Base-by-base conservation (phyloP, 2,797 vertebrate species). In the Anguilla pacifica region DNA sequence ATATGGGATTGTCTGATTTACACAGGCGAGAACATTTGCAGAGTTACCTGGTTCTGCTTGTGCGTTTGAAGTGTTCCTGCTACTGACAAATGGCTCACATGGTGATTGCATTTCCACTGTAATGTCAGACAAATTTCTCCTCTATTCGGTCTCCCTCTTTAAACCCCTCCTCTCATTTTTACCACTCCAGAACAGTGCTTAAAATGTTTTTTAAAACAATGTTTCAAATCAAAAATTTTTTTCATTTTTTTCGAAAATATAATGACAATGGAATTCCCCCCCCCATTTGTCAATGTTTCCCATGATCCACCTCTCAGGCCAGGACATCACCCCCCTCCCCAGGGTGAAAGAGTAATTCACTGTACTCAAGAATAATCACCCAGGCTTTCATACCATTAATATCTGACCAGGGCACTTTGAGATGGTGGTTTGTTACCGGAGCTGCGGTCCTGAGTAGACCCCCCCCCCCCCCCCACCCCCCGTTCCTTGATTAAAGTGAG, bases 401-500 rank as follows among this genome's bases (percentile, higher is more conserved):
- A 86, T 49, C 86, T 72, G 77, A 83, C 59, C 35, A 4, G 59
- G 61, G 81, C 77, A 46, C 61, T 86, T 72, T 43, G 79, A 53
- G 86, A 51, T 19, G 39, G 46, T 25, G 49, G 59, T 87, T 81
- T 87, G 74, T 67, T 72, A 79, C 83, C 31, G n/a, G 9, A 17
- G 70, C 84, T 85, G 53, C 49, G 25, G 84, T 31, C 83, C 86
- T 35, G 85, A 85, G 46, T 57, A 49, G 2, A 64, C 64, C 15
- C 74, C 74, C 15, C 72, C 72, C 35, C 31, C 35, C 28, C 1
- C 39, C 15, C 70, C 28, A 22, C 39, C 35, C 53, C 79, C 19
- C 53, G 3, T 39, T 72, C 87, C n/a, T 15, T 88, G 87, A 90
- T 91, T 89, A 91, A 91, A 92, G 90, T 87, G 90, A 91, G 91